Conservation (phyloP, 2,113 vertebrate species). For the Nematolebias whitei region DNA sequence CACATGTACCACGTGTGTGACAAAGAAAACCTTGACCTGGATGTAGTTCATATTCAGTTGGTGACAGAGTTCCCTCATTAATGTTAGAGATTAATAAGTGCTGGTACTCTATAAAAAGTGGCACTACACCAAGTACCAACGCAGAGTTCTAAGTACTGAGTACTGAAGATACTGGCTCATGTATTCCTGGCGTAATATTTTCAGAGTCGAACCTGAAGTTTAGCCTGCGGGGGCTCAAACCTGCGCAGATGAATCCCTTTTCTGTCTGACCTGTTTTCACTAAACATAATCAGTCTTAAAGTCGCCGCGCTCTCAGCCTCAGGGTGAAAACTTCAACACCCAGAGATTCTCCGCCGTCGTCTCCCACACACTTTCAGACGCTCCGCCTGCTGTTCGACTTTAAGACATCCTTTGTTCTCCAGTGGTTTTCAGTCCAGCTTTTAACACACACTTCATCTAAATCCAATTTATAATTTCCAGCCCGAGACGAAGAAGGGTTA, state of each 20-base stretch:
- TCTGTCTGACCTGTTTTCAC: conserved; percentile 13
- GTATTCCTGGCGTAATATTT: too few relatives aligned
- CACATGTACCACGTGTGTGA: too few relatives aligned
- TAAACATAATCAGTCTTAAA: too few relatives aligned
- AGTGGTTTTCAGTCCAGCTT: conserved; percentile 58
- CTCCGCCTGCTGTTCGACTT: conserved; percentile 32
- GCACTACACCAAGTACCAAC: too few relatives aligned
- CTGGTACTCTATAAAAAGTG: too few relatives aligned
- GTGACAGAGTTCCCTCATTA: too few relatives aligned
- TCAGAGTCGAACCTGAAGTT: not conserved
- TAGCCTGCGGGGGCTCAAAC: not conserved
- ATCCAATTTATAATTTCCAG: conserved; percentile 73
- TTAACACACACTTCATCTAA: conserved; percentile 68
- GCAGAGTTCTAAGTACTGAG: too few relatives aligned
- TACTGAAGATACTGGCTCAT: too few relatives aligned
- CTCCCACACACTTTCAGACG: conserved; percentile 62
- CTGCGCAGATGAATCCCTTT: conserved; percentile 1
- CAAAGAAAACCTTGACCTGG: too few relatives aligned
- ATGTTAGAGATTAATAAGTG: too few relatives aligned
- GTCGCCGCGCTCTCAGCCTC: conserved; percentile 34
- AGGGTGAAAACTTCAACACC: conserved; percentile 40
- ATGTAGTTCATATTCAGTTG: too few relatives aligned
- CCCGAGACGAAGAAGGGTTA: conserved; percentile 68
- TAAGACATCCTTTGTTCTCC: conserved; percentile 64
- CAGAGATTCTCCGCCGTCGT: conserved; percentile 27